Base-by-base conservation (phyloP, 2,888 invertebrate genomes). In the Cryptocheilus praepositus region DNA sequence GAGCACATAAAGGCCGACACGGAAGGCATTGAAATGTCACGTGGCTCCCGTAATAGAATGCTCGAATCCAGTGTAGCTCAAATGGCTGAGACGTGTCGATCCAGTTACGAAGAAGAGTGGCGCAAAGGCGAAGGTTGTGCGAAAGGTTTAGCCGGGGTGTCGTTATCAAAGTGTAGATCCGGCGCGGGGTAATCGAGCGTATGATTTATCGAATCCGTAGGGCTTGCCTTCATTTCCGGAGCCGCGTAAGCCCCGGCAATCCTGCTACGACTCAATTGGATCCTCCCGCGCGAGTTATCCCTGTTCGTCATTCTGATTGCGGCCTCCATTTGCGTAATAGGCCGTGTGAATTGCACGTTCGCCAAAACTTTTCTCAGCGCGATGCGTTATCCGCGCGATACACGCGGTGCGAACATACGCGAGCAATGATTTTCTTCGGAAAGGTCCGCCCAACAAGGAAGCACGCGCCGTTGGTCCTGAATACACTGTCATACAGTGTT, bases 181-280 rank as follows among this genome's bases (percentile, higher is more conserved):
- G 36, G 36, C 64, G 44, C 36, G 45, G 70, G 45, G 72, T 71
- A 80, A 80, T 77, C 77, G 79, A 64, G 61, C 18, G 77, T 72
- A 72, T 81, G 80, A 81, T 81, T 79, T 75, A 81, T 77, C 64
- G 74, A 49, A 66, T 70, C 44, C 65, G 64, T 68, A 79, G 70
- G 70, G 59, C 61, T 67, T 64, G 61, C 74, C 73, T 77, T 81
- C 81, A 76, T 81, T 81, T 81, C 76, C 71, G 71, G 69, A 22
- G 22, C 49, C 19, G 57, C 67, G 59, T 69, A 73, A 74, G 64
- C 64, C 64, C 70, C 55, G 44, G 57, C 52, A 57, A 77, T 71
- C 72, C 61, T 59, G 46, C 70, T 54, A 44, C 44, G 45, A 64
- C 65, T 68, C 71, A 67, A 77, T 68, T 67, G 67, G 67, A 72